phyloP scores from a whole-genome alignment of 2,888 invertebrate species.

The Platycheirus albimanus region DNA sequence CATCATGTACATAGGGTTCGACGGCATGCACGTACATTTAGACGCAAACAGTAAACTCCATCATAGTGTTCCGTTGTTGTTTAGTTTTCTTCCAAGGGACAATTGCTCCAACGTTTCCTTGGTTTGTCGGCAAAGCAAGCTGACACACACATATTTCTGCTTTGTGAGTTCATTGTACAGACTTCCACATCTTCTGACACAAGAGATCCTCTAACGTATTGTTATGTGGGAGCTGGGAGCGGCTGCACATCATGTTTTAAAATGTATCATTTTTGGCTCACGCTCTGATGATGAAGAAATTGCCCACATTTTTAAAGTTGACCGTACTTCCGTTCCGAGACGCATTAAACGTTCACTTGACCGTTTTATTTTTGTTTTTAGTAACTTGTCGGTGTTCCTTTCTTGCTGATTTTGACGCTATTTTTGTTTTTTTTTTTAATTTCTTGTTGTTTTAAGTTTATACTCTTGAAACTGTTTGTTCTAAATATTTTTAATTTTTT shows the following conservation, averaged over 20 bases:
- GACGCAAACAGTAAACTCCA: conserved; percentile 60
- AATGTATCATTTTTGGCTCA: conserved; percentile 16
- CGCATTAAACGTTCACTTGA: conserved; percentile 51
- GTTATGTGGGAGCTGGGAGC: conserved; percentile 23
- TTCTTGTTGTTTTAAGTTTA: conserved; percentile 32
- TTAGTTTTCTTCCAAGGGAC: conserved; percentile 38
- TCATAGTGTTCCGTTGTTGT: conserved; percentile 36
- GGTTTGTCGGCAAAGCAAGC: conserved; percentile 57
- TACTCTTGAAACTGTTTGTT: conserved; percentile 27
- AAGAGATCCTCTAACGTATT: conserved; percentile 47
- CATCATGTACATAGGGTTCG: conserved; percentile 57
- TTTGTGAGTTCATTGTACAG: conserved; percentile 52
- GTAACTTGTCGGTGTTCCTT: conserved; percentile 52
- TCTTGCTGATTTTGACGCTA: conserved; percentile 57
- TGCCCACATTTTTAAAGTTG: conserved; percentile 30
- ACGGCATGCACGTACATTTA: conserved; percentile 56
- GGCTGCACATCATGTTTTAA: conserved; percentile 11
- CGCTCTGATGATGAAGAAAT: conserved; percentile 51
- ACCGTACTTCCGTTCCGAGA: conserved; percentile 56
- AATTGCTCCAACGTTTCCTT: conserved; percentile 50
- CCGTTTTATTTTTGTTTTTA: no score
- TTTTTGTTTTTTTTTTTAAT: conserved; percentile 24
- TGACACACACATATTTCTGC: conserved; percentile 46
- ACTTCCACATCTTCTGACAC: conserved; percentile 44
- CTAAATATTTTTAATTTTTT: neutral